phyloP scores from a whole-genome alignment of 2,888 invertebrate species.

The Microchrysa polita region DNA sequence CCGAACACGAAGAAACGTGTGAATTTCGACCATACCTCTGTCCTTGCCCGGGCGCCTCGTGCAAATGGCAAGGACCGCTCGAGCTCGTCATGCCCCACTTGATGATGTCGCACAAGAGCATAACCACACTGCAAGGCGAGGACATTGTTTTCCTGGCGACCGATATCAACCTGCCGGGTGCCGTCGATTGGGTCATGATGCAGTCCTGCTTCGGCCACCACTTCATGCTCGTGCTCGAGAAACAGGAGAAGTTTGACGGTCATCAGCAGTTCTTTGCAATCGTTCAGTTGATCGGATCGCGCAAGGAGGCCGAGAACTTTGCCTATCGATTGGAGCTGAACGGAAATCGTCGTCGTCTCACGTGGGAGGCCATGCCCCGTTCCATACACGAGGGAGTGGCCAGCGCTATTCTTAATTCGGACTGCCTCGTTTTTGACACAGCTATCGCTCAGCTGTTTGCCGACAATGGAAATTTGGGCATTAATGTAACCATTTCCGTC shows the following conservation, averaged over 20 bases:
- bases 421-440: constrained; percentile 98
- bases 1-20: constrained; percentile 98
- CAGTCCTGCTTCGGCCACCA: constrained; percentile 99
- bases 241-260: constrained; percentile 97
- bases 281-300: constrained; percentile 97
- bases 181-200: constrained; percentile 99
- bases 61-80: constrained; percentile 98
- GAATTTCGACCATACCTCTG: constrained; percentile 98
- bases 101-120: constrained; percentile 96
- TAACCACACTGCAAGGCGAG: constrained; percentile 97
- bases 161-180: constrained; percentile 98
- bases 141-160: constrained; percentile 99
- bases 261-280: constrained; percentile 98
- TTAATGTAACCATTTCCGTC: constrained; percentile 98
- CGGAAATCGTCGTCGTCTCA: constrained; percentile 91
- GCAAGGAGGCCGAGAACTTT: constrained; percentile 99
- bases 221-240: constrained; percentile 99
- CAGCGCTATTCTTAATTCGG: constrained; percentile 96
- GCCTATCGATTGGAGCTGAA: constrained; percentile 97
- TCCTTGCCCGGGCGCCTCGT: constrained; percentile 99
- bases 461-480: constrained; percentile 98
- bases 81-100: constrained; percentile 99
- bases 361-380: constrained; percentile 99
- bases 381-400: constrained; percentile 99
- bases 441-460: constrained; percentile 98